Evolutionary conservation across 2,888 invertebrate species (phyloP), one percentile per base, ranked within the genome.

Genomic region (Neoascia interrupta): DNA sequence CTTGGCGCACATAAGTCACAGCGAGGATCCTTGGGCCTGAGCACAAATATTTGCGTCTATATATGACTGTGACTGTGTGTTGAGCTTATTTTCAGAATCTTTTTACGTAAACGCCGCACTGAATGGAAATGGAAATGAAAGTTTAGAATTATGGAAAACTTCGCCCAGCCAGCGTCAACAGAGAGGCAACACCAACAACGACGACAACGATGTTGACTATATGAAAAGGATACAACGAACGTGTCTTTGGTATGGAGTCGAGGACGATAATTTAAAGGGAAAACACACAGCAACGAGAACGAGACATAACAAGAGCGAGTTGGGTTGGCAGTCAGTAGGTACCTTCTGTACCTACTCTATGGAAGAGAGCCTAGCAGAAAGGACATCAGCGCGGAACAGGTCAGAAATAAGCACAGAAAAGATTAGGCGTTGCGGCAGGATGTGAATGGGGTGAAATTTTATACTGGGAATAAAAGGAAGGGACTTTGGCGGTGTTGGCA

Each of bases 131-230:
- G 58, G 64, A 70, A 70, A 64, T 41, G 58, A 72, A 64, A 64
- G 64, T 76, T 64, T 70, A 51, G 64, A 70, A 58, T 47, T 58
- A 70, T 43, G 64, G 47, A 76, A 43, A 76, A 72, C 64, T 76
- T 70, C 51, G 31, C 8, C 43, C 26, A 66, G 37, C 31, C 5
- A n/a, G 8, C 60, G 31, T 64, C 58, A 72, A 26, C 61, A 13
- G 26, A 15, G 60, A 34, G 2, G 34, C 2, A 53, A 53, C 26
- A n/a, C 49, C 28, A 68, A 26, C 11, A 60, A 8, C 16, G 60
- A 28, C 68, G 39, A 60, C 51, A 60, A 26, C 56, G 28, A 28
- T 63, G 63, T 69, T 58, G 70, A 45, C 70, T 70, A 70, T 53
- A n/a, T n/a, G 45, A 70, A 58, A 41, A 45, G 63, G 63, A 70